Evolutionary conservation across 2,888 invertebrate genomes (phyloP), one percentile per base, ranked within the genome.

Genomic region (Orchestes rusci): DNA sequence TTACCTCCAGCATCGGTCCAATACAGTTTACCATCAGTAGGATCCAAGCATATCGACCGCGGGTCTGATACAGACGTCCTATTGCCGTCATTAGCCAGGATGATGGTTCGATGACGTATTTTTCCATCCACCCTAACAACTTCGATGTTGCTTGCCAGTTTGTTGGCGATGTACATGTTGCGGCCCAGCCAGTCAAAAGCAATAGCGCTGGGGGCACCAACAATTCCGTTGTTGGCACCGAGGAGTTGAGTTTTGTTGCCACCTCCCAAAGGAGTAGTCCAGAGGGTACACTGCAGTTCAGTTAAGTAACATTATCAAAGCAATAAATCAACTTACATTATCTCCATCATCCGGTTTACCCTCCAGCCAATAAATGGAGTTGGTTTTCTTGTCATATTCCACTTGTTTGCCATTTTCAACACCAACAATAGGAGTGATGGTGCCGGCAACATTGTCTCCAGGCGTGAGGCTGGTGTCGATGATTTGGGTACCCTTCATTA

Each of bases 121-220:
- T 90, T 86, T 0, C 91, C 88, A 60, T 92, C 91, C 1, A 90
- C 80, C 53, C 85, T 78, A 1, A 94, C 77, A 1, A 91, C 80
- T 70, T 95, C 94, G 51, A 97, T 86, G 54, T 92, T 94, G 41
- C 91, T 88, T 1, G 92, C 89, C 2, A 82, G 75, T 27, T 84
- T 79, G 61, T 95, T 96, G 17, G 91, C 93, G 66, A 96, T 83
- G 65, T 86, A 96, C 23, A 99, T 67, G 70, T 97, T 99, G 41
- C 94, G 75, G 3, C 96, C 95, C 16, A 96, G 74, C 96, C 97
- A 97, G 66, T 99, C 97, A 61, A 95, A 89, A 0, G 96, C 95
- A 29, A 99, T 79, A 0, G 89, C 80, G 23, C 88, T 87, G 0
- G 95, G 90, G 0, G 92, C 84, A 0, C 95, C 93, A 5, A 93